Evolutionary conservation across 2,888 invertebrate genomes (phyloP), one percentile per base, ranked within the genome.

Genomic region (Encarsia formosa): DNA sequence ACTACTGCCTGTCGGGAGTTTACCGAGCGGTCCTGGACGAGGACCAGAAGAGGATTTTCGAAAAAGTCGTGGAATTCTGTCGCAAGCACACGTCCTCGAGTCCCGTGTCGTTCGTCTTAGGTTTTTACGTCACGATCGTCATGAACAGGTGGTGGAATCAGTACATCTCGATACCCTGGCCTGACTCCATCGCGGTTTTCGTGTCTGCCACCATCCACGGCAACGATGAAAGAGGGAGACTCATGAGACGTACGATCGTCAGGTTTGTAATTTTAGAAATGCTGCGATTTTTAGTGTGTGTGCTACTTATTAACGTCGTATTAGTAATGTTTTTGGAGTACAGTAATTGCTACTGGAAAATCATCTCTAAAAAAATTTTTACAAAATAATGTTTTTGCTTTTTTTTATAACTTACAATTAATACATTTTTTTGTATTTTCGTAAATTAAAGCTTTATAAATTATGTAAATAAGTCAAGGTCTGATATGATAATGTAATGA

Each of bases 61-160:
- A 91, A 75, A 82, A 82, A 56, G 78, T 94, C 46, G 88, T 87
- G 4, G 81, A 82, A 59, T 93, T 94, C 75, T 95, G 94, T 77
- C 85, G 86, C 67, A 85, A 84, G 61, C 91, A 90, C 76, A 88
- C 87, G 62, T 87, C 87, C 75, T 81, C 92, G 62, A 94, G 95
- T 64, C 95, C 95, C 13, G 75, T 95, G 59, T 92, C 94, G 5
- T 95, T 95, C 74, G 92, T 95, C 54, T 80, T 95, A 62, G 94
- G 95, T 62, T 95, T 95, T 78, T 95, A 94, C 76, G 93, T 95
- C 46, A 86, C 88, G 6, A 85, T 94, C 61, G 92, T 95, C 43
- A 92, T 94, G 85, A 88, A 87, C 52, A 81, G 95, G 64, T 95
- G 94, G 94, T 82, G 81, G 81, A 77, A 77, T 65, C 81, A 81